These are phyloP conservation scores for Vanessa atalanta DNA, from an alignment of 1,140 invertebrate species.

Conservation along the genomic window DNA sequence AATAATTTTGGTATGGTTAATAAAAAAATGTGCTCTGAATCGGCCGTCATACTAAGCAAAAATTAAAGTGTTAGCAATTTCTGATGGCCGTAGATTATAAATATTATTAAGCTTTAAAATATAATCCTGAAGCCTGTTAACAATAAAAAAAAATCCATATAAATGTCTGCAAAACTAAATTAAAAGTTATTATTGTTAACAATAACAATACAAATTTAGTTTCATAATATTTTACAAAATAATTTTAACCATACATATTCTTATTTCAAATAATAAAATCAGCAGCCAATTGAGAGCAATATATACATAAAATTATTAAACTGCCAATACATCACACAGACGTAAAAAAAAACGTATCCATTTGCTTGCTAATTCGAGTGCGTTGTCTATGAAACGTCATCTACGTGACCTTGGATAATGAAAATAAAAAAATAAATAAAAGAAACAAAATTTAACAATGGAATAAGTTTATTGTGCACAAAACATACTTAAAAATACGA, in stretches of 20 bases:
- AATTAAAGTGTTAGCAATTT: background rate
- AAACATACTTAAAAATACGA: slow-evolving; percentile 74
- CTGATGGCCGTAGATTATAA: background rate
- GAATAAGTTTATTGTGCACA: slow-evolving; percentile 78
- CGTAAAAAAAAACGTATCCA: slow-evolving; percentile 49
- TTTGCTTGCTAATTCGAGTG: slow-evolving; percentile 56
- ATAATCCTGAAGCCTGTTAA: background rate
- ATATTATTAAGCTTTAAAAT: slow-evolving; percentile 8
- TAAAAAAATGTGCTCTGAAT: slow-evolving; percentile 28
- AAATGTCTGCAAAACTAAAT: background rate
- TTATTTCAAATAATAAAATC: background rate
- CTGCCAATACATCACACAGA: slow-evolving; percentile 59
- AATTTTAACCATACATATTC: background rate
- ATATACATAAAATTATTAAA: slow-evolving; percentile 12
- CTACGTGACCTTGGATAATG: slow-evolving; percentile 5
- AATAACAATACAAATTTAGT: too few relatives aligned
- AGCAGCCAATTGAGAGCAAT: slow-evolving; percentile 32
- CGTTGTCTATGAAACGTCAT: slow-evolving; percentile 6
- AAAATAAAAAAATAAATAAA: slow-evolving; percentile 53
- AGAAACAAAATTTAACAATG: slow-evolving; percentile 66
- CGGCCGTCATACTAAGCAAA: slow-evolving; percentile 16
- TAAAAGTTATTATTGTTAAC: background rate
- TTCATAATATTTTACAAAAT: too few relatives aligned
- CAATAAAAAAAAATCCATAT: background rate
- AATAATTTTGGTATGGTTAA: slow-evolving; percentile 27